These are phyloP conservation scores for Rattus rattus DNA, from an alignment of 2,113 vertebrate species.

Conservation along the genomic window DNA sequence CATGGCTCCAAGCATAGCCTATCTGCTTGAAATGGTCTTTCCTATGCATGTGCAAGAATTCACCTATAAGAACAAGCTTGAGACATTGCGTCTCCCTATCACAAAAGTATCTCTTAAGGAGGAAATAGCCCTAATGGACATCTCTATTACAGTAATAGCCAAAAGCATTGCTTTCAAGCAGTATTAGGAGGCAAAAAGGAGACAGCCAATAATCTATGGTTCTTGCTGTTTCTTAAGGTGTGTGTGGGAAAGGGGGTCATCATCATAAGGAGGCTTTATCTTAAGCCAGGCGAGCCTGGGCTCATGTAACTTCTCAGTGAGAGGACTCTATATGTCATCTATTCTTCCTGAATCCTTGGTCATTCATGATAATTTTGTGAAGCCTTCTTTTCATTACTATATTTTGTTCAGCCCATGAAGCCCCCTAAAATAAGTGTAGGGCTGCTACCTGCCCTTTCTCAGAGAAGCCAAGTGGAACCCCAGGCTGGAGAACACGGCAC, in stretches of 20 bases:
- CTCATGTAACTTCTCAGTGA: neutral
- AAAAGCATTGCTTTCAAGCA: constrained; percentile 53
- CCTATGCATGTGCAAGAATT: neutral
- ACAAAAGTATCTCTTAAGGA: constrained; percentile 29
- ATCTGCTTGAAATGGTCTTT: neutral
- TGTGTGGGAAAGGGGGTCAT: neutral
- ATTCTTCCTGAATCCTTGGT: neutral
- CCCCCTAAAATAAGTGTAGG: too few species aligned
- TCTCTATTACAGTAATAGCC: constrained; percentile 12
- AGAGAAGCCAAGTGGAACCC: neutral
- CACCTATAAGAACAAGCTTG: neutral
- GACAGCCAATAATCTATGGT: neutral
- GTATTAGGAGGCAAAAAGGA: constrained; percentile 36
- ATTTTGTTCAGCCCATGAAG: neutral
- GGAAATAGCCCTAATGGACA: constrained; percentile 41
- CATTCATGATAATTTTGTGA: neutral
- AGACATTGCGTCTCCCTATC: neutral
- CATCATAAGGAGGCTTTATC: constrained; percentile 64
- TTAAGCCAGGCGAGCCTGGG: neutral
- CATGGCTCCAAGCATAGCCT: neutral
- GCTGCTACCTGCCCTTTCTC: neutral
- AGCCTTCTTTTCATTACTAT: neutral
- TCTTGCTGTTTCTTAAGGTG: neutral
- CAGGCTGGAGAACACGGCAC: neutral
- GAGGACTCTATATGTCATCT: neutral